Conservation (phyloP, 2,113 vertebrate genomes). For the Suncus etruscus region DNA sequence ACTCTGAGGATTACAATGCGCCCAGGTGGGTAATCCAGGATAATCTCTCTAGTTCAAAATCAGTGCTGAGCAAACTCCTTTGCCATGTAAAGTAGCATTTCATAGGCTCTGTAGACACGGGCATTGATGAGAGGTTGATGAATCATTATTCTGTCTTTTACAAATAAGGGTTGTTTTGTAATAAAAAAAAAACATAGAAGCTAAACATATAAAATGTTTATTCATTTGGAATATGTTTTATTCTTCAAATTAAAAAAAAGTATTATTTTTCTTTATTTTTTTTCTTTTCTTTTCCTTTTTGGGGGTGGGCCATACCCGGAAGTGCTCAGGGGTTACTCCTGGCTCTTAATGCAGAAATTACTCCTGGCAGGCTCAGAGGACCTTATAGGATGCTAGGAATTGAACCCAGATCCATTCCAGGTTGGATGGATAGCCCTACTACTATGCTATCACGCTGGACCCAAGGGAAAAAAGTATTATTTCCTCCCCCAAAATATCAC, state of each 20-base stretch:
- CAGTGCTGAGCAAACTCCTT: background rate
- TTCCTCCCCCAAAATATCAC: conserved; percentile 16
- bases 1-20: background rate
- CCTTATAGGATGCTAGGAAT: too few relatives aligned
- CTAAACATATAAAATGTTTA: conserved; percentile 33
- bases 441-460: too few relatives aligned
- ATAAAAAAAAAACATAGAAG: conserved; percentile 16
- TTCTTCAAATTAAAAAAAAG: conserved; percentile 1
- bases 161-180: conserved; percentile 12
- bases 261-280: too few relatives aligned
- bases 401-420: too few relatives aligned
- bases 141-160: background rate
- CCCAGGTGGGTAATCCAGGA: background rate
- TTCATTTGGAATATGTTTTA: background rate
- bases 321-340: too few relatives aligned
- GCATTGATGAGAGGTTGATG: background rate
- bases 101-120: background rate
- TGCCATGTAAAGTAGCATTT: background rate
- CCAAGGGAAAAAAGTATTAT: too few relatives aligned
- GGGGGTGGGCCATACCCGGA: too few relatives aligned
- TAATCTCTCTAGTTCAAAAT: background rate
- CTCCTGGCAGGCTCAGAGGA: too few relatives aligned
- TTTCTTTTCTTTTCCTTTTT: too few relatives aligned
- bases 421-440: too few relatives aligned
- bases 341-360: too few relatives aligned